Evolutionary conservation across 2,113 vertebrate species (phyloP), one percentile per base, ranked within the genome.

Genomic region (Pseudopodoces humilis): DNA sequence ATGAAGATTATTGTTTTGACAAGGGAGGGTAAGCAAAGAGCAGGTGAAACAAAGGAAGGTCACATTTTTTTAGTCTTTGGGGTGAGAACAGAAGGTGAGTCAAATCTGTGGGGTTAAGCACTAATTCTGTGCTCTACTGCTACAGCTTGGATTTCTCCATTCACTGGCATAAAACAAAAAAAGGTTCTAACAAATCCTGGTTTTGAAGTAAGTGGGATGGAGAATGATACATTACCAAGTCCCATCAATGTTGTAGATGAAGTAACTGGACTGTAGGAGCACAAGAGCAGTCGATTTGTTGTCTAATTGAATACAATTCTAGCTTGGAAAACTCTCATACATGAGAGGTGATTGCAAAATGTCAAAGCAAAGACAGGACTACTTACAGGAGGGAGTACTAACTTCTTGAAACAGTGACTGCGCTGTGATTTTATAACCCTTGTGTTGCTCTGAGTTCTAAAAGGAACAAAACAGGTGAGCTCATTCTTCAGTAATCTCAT

Each of bases 391-490:
- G 25, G 23, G 50, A 90, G 23, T 25, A 81, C 24, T 62, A 56
- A 55, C 37, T 80, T 90, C 50, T 81, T 24, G 52, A 80, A 90
- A 80, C 39, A 83, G 47, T 31, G 30, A 94, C 27, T 37, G 15
- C 27, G 35, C 46, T 77, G 18, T 69, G 59, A 80, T 90, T 90
- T 90, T 86, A 70, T 74, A 94, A 92, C 35, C 24, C 43, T 20
- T 25, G 19, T 69, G 71, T 25, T 88, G 43, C 80, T 63, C 68
- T 83, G 78, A 55, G 47, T 43, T 94, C 81, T 84, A 55, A 82
- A 86, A 92, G 30, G 77, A 95, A 89, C 83, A 95, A 96, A 96
- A 92, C 75, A 96, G 93, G 87, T 94, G 78, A 97, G 25, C 68
- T 96, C 92, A 95, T 85, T 84, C 71, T 59, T 86, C 55, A 86